Base-by-base conservation (phyloP, 2,888 invertebrate species). In the Ichneumon xanthorius region DNA sequence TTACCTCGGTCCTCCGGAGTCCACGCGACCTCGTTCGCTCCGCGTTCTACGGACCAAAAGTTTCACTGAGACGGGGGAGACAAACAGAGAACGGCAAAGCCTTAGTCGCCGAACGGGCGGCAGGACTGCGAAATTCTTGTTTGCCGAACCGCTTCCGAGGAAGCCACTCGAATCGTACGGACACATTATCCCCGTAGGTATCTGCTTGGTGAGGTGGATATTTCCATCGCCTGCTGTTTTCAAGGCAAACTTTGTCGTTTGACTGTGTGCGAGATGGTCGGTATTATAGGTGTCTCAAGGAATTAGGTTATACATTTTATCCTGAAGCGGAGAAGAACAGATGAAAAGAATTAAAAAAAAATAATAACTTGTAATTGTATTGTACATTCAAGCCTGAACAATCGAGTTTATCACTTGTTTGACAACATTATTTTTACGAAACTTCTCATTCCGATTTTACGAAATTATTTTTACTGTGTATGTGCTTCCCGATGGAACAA, bases 91-190 rank as follows among this genome's bases (percentile, higher is more conserved):
- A 70, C 45, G 73, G 73, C 45, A 68, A 45, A 73, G 76, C 58
- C 11, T 26, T 19, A 53, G 11, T 50, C 63, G 19, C 45, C 53
- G 30, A 61, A 53, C 48, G 55, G 40, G 14, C 19, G 53, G 68
- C 55, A 68, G 77, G 80, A 55, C 82, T 86, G 80, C 63, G 73
- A 83, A 86, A 86, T 86, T 82, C 82, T 80, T 86, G 82, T 86
- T 86, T 86, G 85, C 73, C 77, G 45, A 86, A 83, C 67, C 85
- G 85, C 82, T 86, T 86, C 58, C 73, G 72, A 82, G 76, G 76
- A 67, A 68, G 45, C 61, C 65, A 73, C 77, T 80, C 70, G 68
- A 63, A 78, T 73, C 53, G 75, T 71, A 61, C 45, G 76, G 80
- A 85, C 76, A 82, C 78, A 82, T 67, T 67, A 73, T 48, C 48